A percentile compares a stretch with the other conserved stretches of the same genome.
These are phyloP conservation scores for Seira musarum DNA, from an alignment of 2,888 invertebrate genomes.

Conservation along the genomic window DNA sequence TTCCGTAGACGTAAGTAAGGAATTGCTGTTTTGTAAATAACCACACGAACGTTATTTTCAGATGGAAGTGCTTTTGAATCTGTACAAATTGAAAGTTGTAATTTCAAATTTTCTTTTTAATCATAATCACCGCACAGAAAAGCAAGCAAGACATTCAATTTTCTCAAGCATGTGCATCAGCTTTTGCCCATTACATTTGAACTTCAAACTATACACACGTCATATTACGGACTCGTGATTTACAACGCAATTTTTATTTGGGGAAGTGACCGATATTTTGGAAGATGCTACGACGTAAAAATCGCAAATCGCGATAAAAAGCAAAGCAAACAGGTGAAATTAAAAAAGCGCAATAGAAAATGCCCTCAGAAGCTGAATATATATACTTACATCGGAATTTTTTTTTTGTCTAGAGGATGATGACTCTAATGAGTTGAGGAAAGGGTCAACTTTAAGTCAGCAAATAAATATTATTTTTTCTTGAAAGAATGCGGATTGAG, in stretches of 20 bases:
- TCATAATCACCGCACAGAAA: too few relatives aligned
- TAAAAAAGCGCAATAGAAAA: neutral
- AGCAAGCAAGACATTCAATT: constrained; percentile 16
- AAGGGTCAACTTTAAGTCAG: constrained; percentile 8
- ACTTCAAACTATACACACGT: constrained; percentile 29
- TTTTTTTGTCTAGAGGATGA: neutral
- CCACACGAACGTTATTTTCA: constrained; percentile 31
- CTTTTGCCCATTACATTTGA: constrained; percentile 17
- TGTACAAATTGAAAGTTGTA: neutral
- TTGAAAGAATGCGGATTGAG: neutral
- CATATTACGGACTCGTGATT: neutral
- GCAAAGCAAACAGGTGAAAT: neutral
- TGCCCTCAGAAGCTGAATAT: constrained; percentile 11
- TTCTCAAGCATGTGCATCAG: constrained; percentile 14
- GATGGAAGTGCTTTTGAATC: constrained; percentile 21
- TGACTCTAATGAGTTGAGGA: neutral
- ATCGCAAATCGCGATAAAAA: neutral
- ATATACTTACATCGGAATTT: neutral
- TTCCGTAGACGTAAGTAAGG: neutral
- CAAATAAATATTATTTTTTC: neutral
- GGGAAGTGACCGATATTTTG: constrained; percentile 53
- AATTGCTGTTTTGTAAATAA: constrained; percentile 44
- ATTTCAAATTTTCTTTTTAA: constrained; percentile 1
- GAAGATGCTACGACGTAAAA: neutral
- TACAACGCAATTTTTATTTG: neutral